These are phyloP conservation scores for Myripristis jacobus DNA, from an alignment of 2,797 vertebrate genomes.

Conservation along the genomic window DNA sequence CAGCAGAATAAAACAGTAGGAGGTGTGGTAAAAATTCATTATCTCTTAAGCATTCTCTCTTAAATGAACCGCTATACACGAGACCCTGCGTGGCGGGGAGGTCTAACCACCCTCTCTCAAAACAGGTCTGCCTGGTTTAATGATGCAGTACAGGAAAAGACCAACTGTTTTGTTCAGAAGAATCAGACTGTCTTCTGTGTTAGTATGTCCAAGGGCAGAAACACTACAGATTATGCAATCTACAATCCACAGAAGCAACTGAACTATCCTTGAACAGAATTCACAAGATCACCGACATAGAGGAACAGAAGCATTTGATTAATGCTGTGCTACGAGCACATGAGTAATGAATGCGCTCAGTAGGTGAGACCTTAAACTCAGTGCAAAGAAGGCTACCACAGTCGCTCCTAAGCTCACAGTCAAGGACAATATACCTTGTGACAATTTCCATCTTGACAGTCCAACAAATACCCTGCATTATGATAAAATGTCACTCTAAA, in stretches of 20 bases:
- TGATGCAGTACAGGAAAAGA: background rate
- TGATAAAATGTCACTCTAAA: slow-evolving; percentile 31
- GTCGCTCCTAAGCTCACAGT: background rate
- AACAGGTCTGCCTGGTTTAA: background rate
- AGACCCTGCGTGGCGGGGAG: background rate
- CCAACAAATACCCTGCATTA: background rate
- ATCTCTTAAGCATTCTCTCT: slow-evolving; percentile 1
- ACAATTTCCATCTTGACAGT: slow-evolving; percentile 35
- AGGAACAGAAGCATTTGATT: slow-evolving; percentile 20
- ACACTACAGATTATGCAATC: background rate
- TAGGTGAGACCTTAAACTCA: slow-evolving; percentile 2
- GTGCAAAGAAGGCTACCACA: background rate
- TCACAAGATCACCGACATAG: slow-evolving; percentile 5
- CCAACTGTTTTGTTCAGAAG: background rate
- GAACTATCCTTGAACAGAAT: slow-evolving; percentile 12
- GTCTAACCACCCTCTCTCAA: background rate
- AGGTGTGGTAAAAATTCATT: slow-evolving; percentile 6
- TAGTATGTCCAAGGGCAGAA: background rate
- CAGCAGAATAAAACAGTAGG: background rate
- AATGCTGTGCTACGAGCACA: background rate
- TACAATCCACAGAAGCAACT: background rate
- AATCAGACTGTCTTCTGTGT: too few relatives aligned
- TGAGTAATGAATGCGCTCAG: slow-evolving; percentile 38
- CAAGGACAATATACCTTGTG: slow-evolving; percentile 6
- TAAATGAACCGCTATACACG: background rate